Conservation (phyloP, 2,797 vertebrate species). For the Calcarius lapponicus region DNA sequence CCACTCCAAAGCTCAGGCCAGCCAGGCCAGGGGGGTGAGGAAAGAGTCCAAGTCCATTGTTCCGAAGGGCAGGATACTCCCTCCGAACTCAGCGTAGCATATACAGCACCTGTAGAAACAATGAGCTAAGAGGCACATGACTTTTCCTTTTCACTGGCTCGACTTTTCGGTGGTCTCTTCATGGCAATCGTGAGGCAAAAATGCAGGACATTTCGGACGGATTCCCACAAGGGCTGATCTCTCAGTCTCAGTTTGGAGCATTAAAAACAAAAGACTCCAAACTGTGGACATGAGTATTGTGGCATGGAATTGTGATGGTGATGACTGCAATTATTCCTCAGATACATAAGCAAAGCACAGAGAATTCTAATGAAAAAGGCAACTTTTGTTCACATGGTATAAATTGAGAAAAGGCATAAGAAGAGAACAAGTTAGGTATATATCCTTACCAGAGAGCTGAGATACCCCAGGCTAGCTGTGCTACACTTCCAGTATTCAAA, state of each 20-base stretch:
- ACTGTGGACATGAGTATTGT: rapidly evolving
- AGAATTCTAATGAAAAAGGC: background rate
- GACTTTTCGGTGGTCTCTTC: no score
- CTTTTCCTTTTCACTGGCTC: no score
- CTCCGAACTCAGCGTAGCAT: no score
- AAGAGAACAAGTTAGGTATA: background rate
- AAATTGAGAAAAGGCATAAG: background rate
- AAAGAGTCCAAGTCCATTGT: no score
- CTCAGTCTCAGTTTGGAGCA: background rate
- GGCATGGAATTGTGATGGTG: background rate
- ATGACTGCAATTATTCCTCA: background rate
- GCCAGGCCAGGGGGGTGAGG: no score
- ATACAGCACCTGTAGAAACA: no score
- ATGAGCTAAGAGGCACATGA: no score
- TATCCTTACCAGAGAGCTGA: background rate
- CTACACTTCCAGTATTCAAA: background rate
- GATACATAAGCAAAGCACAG: background rate
- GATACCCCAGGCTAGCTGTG: background rate
- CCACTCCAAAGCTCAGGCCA: no score
- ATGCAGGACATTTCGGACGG: no score
- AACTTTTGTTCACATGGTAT: background rate
- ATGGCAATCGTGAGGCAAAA: no score
- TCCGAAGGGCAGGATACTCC: no score
- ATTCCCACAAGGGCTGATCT: no score
- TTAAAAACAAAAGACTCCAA: background rate